Percentiles rank a stretch among this genome's conserved stretches.
Evolutionary conservation across 2,113 vertebrate species (phyloP).

Genomic region (Nerophis ophidion): DNA sequence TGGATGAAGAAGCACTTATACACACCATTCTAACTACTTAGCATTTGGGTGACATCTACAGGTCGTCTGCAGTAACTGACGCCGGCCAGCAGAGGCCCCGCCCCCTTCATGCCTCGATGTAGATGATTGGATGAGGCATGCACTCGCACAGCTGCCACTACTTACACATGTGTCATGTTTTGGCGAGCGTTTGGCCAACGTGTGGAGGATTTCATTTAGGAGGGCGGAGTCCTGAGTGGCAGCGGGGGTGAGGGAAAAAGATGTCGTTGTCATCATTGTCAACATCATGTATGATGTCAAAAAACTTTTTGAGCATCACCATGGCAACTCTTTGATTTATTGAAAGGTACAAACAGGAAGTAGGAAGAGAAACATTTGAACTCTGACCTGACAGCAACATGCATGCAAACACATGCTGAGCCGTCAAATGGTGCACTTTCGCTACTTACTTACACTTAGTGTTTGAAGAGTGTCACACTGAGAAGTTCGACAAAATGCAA

Average conservation of each 20-base stretch:
- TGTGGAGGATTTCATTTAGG: slow-evolving; percentile 75
- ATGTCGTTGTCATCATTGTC: slow-evolving; percentile 42
- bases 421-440: too few relatives aligned
- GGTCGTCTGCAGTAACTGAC: slow-evolving; percentile 1
- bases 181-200: slow-evolving; percentile 56
- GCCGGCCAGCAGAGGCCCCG: slow-evolving; percentile 7
- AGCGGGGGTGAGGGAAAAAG: slow-evolving; percentile 32
- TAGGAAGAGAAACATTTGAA: too few relatives aligned
- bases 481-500: too few relatives aligned
- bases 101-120: slow-evolving; percentile 29
- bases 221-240: slow-evolving; percentile 72
- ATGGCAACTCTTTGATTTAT: neutral
- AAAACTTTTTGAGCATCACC: neutral
- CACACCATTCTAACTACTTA: too few relatives aligned
- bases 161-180: slow-evolving; percentile 63
- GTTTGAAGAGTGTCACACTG: too few relatives aligned
- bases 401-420: too few relatives aligned
- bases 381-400: too few relatives aligned
- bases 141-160: slow-evolving; percentile 45
- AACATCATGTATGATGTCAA: neutral
- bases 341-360: too few relatives aligned
- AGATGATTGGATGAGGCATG: slow-evolving; percentile 62
- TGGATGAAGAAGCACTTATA: neutral
- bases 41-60: slow-evolving; percentile 31
- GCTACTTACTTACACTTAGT: too few relatives aligned